These are phyloP conservation scores for Nemurella pictetii DNA, from an alignment of 2,888 invertebrate species.

Conservation along the genomic window DNA sequence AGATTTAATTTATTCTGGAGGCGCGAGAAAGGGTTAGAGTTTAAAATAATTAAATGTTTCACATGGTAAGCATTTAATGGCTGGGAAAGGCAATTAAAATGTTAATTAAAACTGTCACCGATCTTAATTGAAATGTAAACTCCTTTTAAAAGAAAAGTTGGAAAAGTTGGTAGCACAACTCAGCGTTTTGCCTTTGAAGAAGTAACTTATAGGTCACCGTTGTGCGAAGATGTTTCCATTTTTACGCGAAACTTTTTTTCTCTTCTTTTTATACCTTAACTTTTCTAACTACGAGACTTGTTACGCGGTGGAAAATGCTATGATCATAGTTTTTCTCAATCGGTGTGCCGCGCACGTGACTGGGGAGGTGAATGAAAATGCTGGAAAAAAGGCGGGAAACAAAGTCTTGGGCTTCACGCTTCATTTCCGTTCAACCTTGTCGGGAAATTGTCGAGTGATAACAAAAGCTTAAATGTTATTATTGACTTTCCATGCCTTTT, in stretches of 20 bases:
- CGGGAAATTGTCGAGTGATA: neutral
- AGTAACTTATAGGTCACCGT: neutral
- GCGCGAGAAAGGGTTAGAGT: neutral
- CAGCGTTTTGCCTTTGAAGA: neutral
- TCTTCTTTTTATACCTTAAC: neutral
- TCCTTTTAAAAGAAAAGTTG: slow-evolving; percentile 8
- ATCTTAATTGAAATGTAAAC: slow-evolving; percentile 9
- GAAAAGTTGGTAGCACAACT: neutral
- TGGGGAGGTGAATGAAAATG: neutral
- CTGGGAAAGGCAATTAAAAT: neutral
- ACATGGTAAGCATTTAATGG: neutral
- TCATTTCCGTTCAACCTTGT: neutral
- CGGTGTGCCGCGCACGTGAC: neutral
- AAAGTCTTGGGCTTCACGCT: neutral
- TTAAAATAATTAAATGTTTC: neutral
- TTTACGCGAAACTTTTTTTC: neutral
- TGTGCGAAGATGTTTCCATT: neutral
- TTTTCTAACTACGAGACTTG: neutral
- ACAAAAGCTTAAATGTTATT: neutral
- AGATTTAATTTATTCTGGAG: neutral
- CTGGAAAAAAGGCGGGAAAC: neutral
- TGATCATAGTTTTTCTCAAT: slow-evolving; percentile 5
- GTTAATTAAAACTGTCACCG: slow-evolving; percentile 3
- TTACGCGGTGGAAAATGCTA: neutral
- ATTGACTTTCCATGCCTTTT: neutral